Evolutionary conservation across 2,888 invertebrate species (phyloP).

Genomic region (Pelosia muscerda): DNA sequence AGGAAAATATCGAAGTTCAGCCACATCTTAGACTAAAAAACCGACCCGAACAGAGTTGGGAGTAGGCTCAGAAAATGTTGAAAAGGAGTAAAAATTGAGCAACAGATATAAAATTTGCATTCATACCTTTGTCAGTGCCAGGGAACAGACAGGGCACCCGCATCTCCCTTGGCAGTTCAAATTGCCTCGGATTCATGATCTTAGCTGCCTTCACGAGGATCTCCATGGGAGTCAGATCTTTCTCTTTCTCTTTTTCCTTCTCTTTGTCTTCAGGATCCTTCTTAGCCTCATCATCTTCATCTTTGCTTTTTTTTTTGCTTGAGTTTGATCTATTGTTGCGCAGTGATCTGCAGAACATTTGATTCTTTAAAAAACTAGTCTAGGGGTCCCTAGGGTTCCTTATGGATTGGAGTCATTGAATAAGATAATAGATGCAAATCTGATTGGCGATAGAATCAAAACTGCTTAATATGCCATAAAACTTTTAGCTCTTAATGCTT

Average conservation of each 20-base stretch:
- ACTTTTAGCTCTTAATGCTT: no score
- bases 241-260: constrained; percentile 59
- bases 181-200: constrained; percentile 95
- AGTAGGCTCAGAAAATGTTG: no score
- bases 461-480: no score
- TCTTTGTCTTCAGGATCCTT: constrained; percentile 45
- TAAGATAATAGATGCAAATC: neutral
- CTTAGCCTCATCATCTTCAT: constrained; percentile 63
- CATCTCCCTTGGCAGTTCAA: constrained; percentile 94
- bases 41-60: no score
- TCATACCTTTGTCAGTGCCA: constrained; percentile 89
- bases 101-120: neutral
- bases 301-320: constrained; percentile 66
- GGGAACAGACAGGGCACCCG: constrained; percentile 92
- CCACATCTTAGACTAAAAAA: no score
- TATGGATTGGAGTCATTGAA: neutral
- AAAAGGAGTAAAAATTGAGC: no score
- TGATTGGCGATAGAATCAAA: no score
- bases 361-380: neutral
- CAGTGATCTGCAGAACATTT: constrained; percentile 49
- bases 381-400: neutral
- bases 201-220: constrained; percentile 93
- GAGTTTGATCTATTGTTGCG: constrained; percentile 71
- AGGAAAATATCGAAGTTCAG: no score
- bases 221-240: constrained; percentile 89